These are phyloP conservation scores for Gastrophryne carolinensis DNA, from an alignment of 2,797 vertebrate species.

Conservation along the genomic window DNA sequence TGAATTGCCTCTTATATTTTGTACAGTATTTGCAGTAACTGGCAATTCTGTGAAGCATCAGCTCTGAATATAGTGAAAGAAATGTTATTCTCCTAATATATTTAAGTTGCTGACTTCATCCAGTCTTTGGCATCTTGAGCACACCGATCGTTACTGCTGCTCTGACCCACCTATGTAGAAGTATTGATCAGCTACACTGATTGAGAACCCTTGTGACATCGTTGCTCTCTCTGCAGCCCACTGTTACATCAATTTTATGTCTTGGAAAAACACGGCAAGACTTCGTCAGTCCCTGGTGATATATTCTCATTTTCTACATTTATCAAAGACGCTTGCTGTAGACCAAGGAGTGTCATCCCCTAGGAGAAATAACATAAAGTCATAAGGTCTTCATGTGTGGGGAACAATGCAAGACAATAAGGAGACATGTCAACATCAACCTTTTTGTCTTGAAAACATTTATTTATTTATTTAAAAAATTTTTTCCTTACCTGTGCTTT, in stretches of 20 bases:
- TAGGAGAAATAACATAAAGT: background rate
- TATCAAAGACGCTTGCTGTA: conserved; percentile 36
- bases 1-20: too few species aligned
- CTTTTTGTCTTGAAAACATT: background rate
- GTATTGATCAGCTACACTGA: conserved; percentile 30
- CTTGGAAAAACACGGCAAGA: conserved; percentile 2
- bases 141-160: background rate
- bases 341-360: background rate
- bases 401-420: background rate
- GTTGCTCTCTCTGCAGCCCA: conserved; percentile 25
- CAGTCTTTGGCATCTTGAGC: conserved; percentile 11
- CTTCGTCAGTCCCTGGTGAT: conserved; percentile 7
- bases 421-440: background rate
- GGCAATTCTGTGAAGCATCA: too few species aligned
- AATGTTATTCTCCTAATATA: background rate
- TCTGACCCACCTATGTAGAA: conserved; percentile 14
- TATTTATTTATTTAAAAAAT: too few species aligned
- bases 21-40: background rate
- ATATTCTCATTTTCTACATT: background rate
- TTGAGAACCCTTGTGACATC: conserved; percentile 26
- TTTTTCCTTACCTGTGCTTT: too few species aligned
- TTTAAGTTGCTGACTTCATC: conserved; percentile 7
- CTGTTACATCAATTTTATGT: conserved; percentile 30
- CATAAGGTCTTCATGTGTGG: background rate
- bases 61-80: conserved; percentile 15